phyloP scores from a whole-genome alignment of 2,888 invertebrate species.

The Barypeithes pellucidus region DNA sequence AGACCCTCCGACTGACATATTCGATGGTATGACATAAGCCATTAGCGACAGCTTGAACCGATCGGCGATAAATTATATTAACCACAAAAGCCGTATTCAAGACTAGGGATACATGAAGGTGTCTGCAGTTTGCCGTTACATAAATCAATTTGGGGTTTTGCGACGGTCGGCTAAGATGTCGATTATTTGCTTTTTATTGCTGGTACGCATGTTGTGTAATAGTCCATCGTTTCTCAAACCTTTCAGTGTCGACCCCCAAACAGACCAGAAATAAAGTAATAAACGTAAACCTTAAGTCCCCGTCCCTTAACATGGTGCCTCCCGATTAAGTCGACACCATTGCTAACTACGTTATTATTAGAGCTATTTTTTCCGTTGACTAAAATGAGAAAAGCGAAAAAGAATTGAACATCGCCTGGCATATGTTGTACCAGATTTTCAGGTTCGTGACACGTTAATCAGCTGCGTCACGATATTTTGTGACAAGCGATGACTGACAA shows the following conservation, averaged over 20 bases:
- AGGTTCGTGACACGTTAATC: too few species aligned
- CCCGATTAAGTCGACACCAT: too few species aligned
- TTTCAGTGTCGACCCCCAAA: not conserved
- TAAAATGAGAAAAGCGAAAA: too few species aligned
- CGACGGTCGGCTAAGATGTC: not conserved
- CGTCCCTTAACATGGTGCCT: too few species aligned
- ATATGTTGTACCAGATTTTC: too few species aligned
- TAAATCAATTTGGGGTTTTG: constrained; percentile 16
- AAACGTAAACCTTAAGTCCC: too few species aligned
- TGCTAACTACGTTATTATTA: too few species aligned
- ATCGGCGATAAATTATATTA: constrained; percentile 22
- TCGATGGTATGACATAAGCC: constrained; percentile 18
- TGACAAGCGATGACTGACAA: too few species aligned
- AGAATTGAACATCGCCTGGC: too few species aligned
- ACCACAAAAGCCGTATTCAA: constrained; percentile 15
- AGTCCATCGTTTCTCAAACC: not conserved
- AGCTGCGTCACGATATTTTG: too few species aligned
- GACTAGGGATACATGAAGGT: constrained; percentile 10
- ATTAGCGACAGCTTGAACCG: constrained; percentile 15
- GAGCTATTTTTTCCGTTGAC: too few species aligned
- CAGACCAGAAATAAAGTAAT: too few species aligned
- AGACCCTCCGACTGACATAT: not conserved
- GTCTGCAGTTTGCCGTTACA: constrained; percentile 2
- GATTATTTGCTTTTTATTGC: constrained; percentile 14
- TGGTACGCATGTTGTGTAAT: not conserved